phyloP scores from a whole-genome alignment of 1,140 invertebrate species.

The Calliopsis andreniformis region DNA sequence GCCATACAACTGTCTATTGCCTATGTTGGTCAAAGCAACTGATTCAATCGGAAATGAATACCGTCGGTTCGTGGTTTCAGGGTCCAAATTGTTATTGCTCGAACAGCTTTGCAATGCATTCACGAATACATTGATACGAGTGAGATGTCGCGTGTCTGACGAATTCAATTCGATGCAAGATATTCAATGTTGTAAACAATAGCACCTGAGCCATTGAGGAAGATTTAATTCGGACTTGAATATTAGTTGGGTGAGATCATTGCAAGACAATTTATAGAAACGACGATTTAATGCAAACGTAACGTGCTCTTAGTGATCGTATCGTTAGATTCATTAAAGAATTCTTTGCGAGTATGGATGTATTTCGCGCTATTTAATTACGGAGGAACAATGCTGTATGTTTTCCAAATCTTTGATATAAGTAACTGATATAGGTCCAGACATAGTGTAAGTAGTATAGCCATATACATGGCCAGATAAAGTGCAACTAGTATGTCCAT shows the following conservation, averaged over 20 bases:
- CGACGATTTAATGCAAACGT: too few relatives aligned
- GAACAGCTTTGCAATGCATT: slow-evolving; percentile 2
- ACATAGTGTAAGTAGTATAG: too few relatives aligned
- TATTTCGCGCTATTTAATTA: too few relatives aligned
- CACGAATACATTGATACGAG: background rate
- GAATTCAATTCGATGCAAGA: background rate
- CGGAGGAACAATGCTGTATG: too few relatives aligned
- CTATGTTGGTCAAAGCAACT: background rate
- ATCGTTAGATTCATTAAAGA: too few relatives aligned
- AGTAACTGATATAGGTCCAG: too few relatives aligned
- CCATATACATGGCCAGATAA: too few relatives aligned
- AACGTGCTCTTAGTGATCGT: too few relatives aligned
- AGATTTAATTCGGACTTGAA: background rate
- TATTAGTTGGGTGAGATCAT: background rate
- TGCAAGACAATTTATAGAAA: background rate
- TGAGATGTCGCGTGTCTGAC: background rate
- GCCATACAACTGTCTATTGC: background rate
- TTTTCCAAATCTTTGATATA: too few relatives aligned
- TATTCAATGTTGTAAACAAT: background rate
- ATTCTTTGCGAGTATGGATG: too few relatives aligned
- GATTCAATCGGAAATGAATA: slow-evolving; percentile 15
- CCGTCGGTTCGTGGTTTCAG: background rate
- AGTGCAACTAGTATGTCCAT: too few relatives aligned
- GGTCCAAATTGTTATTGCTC: slow-evolving; percentile 41
- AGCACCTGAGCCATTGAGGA: background rate